Base-by-base conservation (phyloP, 2,888 invertebrate genomes). In the Adelognathus sp. region DNA sequence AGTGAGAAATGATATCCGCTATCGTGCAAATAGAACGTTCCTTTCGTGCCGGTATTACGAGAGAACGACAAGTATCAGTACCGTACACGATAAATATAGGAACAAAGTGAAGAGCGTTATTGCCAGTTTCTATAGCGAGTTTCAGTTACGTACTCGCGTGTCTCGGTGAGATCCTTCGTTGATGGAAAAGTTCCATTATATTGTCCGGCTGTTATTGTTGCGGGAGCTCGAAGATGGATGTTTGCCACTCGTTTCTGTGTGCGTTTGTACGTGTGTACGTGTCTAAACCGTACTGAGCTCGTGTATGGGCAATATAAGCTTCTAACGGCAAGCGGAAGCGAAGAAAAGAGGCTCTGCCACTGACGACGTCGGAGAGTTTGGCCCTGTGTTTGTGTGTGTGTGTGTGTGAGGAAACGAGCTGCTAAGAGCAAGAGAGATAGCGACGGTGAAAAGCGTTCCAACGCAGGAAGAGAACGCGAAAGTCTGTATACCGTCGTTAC, bases 161-260 rank as follows among this genome's bases (percentile, higher is more conserved):
- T 64, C 41, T 41, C 58, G 18, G 29, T 36, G 61, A 82, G 71
- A 75, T 69, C 60, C 79, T 80, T 79, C 46, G 67, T 80, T 84
- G 87, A 86, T 86, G 86, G 83, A 82, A 85, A 85, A 85, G 85
- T 86, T 87, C 83, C 83, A 86, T 82, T 81, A 84, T 76, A 74
- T 80, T 82, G 81, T 77, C 71, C 61, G 61, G 46, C 70, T 70
- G 76, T 78, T 82, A 76, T 81, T 76, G 67, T 78, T 74, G 61
- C 11, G 58, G 61, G 69, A 74, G 64, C 46, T 61, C 52, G 52
- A 71, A 75, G 79, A 82, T 79, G 63, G 73, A 82, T 79, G 75
- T 78, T 80, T 76, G 76, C 72, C 66, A 36, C 66, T 56, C 46
- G 58, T 66, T 9, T 21, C 54, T 29, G 27, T 64, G 5, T 63